Percentiles rank a stretch among this genome's conserved stretches.
These are phyloP conservation scores for Ophthalmolycus amberensis DNA, from an alignment of 2,113 vertebrate species.

Conservation along the genomic window DNA sequence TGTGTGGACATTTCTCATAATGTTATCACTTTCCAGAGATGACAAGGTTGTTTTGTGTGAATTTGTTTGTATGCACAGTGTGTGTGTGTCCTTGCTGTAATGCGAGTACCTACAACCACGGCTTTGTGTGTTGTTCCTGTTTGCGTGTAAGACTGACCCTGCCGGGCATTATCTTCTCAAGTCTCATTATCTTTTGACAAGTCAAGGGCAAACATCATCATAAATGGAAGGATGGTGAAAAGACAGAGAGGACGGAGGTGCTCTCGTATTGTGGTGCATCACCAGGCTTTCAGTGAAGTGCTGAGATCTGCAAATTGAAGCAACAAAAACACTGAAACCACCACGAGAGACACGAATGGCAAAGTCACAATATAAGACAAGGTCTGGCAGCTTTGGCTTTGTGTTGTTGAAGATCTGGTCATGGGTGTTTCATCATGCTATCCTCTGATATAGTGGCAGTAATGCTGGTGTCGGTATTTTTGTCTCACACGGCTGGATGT, in stretches of 20 bases:
- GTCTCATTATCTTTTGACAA: conserved; percentile 44
- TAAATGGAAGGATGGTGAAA: conserved; percentile 56
- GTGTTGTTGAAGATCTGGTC: conserved; percentile 11
- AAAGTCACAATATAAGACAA: conserved; percentile 38
- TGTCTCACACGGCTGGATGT: neutral
- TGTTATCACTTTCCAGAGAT: conserved; percentile 31
- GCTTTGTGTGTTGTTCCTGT: conserved; percentile 23
- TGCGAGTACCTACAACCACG: conserved; percentile 5
- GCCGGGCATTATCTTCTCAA: conserved; percentile 11
- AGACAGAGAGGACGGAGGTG: conserved; percentile 31
- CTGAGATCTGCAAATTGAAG: conserved; percentile 54
- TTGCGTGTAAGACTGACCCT: conserved; percentile 43
- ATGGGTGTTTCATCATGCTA: neutral
- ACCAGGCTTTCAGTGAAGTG: conserved; percentile 38
- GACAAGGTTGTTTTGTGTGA: conserved; percentile 30
- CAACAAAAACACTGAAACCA: conserved; percentile 23
- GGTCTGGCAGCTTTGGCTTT: conserved; percentile 8
- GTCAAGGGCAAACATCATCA: conserved; percentile 66
- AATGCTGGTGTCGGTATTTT: neutral
- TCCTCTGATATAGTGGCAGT: neutral
- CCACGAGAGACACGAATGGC: conserved; percentile 6
- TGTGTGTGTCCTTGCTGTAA: conserved; percentile 42
- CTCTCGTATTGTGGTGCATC: conserved; percentile 35
- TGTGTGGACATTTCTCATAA: conserved; percentile 14
- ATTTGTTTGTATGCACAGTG: conserved; percentile 3